phyloP scores from a whole-genome alignment of 2,113 vertebrate genomes.

The Xenopus laevis region DNA sequence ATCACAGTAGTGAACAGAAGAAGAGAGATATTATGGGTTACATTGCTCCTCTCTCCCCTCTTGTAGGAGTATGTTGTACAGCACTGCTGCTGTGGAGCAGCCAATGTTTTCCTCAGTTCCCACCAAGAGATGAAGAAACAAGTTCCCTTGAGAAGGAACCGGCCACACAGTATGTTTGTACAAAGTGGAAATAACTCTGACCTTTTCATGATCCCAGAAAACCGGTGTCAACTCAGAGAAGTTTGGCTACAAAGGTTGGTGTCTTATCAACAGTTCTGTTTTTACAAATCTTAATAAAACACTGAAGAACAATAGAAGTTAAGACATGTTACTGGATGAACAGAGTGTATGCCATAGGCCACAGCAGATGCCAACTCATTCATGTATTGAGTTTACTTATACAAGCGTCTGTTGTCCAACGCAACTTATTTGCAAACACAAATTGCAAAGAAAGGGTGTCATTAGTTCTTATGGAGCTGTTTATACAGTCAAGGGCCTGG shows the following conservation, averaged over 20 bases:
- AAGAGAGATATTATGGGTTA: conserved; percentile 15
- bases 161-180: conserved; percentile 62
- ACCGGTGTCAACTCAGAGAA: conserved; percentile 54
- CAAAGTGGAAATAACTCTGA: conserved; percentile 73
- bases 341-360: no score
- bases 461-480: no score
- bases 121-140: conserved; percentile 64
- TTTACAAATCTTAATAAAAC: not conserved
- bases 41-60: conserved; percentile 41
- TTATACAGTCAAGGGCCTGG: no score
- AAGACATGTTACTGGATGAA: not conserved
- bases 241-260: conserved; percentile 53
- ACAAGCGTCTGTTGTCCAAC: not conserved
- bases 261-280: conserved; percentile 21
- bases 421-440: no score
- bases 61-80: conserved; percentile 74
- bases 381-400: not conserved
- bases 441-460: no score
- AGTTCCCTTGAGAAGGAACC: conserved; percentile 56
- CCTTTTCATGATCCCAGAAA: conserved; percentile 79
- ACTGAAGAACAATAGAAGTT: conserved; percentile 44
- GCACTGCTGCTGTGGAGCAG: conserved; percentile 77
- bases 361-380: not conserved
- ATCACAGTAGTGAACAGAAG: accelerated
- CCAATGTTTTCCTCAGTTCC: conserved; percentile 58